Evolutionary conservation across 2,797 vertebrate species (phyloP), one percentile per base, ranked within the genome.

Genomic region (Pogoniulus pusillus): DNA sequence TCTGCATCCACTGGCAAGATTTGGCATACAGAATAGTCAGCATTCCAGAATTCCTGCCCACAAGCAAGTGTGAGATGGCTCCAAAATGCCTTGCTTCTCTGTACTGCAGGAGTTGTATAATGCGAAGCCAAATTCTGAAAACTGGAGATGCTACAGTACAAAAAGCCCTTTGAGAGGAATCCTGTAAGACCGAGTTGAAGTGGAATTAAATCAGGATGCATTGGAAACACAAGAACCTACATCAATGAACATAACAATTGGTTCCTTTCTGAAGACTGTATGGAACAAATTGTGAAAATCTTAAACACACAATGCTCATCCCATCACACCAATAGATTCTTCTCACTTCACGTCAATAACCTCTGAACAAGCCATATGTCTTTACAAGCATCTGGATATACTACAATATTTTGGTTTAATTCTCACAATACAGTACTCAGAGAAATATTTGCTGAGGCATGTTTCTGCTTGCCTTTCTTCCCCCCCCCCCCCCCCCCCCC

Each of bases 41-140:
- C 95, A 96, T 97, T 97, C 96, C 93, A 94, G 63, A 94, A 64
- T 94, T 94, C 91, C 90, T 96, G 94, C 97, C 96, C 96, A 97
- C 91, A 90, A 95, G 87, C 73, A 91, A 95, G 82, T 88, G 78
- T 93, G 91, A 96, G 73, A 94, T 90, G 78, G 47, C 90, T 91
- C 91, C 90, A 95, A 64, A 74, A 82, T 82, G 73, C 87, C 82
- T 93, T 75, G 74, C 77, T 83, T 92, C 82, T 76, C 74, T 81
- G 69, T 90, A 65, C 60, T 79, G 82, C 87, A 93, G 41, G 49
- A 90, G 51, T 91, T 95, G 96, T 88, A 82, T 69, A 90, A 96
- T 39, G 58, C 51, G 63, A 75, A 84, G 78, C 68, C 86, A 86
- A 83, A 87, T 94, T 84, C 70, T 85, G 77, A 51, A 90, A 90